Percentiles rank a stretch among this genome's conserved stretches.
phyloP scores from a whole-genome alignment of 2,797 vertebrate species.

The Eulemur mongoz region DNA sequence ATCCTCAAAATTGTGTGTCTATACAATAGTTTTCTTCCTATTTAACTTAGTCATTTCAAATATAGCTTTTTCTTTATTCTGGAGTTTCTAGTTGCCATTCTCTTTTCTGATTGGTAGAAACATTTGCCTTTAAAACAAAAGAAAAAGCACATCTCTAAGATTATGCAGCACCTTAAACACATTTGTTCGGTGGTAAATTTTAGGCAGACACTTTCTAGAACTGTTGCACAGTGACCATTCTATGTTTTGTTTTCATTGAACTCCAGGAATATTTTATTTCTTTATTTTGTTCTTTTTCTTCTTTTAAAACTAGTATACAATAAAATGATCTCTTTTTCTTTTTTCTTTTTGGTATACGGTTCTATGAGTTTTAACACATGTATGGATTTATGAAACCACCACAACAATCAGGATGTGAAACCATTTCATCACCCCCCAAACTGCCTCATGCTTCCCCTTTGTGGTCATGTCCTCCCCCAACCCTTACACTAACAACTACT shows the following conservation, averaged over 20 bases:
- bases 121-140: not conserved
- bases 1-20: not conserved
- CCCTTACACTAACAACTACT: not conserved
- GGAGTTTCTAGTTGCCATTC: not conserved
- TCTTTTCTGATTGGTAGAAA: not conserved
- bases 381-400: not conserved
- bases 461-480: not conserved
- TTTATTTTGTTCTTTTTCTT: not conserved
- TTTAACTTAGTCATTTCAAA: not conserved
- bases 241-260: not conserved
- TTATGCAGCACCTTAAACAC: not conserved
- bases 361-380: not conserved
- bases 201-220: not conserved
- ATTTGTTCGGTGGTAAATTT: not conserved
- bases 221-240: not conserved
- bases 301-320: not conserved
- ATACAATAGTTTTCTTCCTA: not conserved
- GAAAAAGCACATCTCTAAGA: not conserved
- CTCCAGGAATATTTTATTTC: not conserved
- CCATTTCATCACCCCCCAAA: not conserved
- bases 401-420: not conserved
- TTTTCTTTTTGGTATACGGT: not conserved
- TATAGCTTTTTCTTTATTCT: conserved; percentile 11
- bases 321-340: not conserved
- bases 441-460: not conserved